Evolutionary conservation across 2,113 vertebrate genomes (phyloP), one percentile per base, ranked within the genome.

Genomic region (Numida meleagris): DNA sequence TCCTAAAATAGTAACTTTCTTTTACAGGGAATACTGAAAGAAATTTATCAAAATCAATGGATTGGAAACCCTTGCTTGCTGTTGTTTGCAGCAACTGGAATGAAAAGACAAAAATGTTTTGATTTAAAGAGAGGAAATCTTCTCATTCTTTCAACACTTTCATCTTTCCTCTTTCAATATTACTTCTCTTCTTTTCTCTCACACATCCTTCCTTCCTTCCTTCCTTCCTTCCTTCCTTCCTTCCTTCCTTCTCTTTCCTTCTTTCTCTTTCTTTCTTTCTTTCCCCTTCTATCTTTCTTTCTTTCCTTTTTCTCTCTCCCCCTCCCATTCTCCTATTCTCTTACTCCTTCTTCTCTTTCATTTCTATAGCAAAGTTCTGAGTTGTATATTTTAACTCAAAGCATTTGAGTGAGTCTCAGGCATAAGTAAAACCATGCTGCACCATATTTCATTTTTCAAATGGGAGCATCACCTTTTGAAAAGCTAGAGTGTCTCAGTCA

Each of bases 391-490:
- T 89, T 89, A 95, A 93, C 88, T 92, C 74, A 94, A 93, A 93
- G 82, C 50, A 53, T 84, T 48, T 89, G 81, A 92, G 75, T 85
- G 75, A 66, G 76, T 70, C 65, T 95, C 57, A 76, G 92, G 68
- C 76, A 34, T 96, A 96, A 97, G 88, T 93, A 89, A 96, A 98
- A 96, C 81, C 88, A 92, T 78, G 68, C 92, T 93, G 62, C 59
- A 71, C 79, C 3, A 2, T 94, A 93, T 90, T 94, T 95, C 86
- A 93, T 88, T 96, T 93, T 90, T 71, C 93, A 96, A 97, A 96
- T 95, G 77, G 61, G 83, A 97, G 89, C 96, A 94, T 97, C 96
- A 96, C 95, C 95, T 97, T 97, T 96, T 94, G 86, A 97, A 97
- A 97, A 90, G 88, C 80, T 88, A 93, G 90, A 46, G 67, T 91